Evolutionary conservation across 2,797 vertebrate genomes (phyloP).

Genomic region (Ceryle rudis): DNA sequence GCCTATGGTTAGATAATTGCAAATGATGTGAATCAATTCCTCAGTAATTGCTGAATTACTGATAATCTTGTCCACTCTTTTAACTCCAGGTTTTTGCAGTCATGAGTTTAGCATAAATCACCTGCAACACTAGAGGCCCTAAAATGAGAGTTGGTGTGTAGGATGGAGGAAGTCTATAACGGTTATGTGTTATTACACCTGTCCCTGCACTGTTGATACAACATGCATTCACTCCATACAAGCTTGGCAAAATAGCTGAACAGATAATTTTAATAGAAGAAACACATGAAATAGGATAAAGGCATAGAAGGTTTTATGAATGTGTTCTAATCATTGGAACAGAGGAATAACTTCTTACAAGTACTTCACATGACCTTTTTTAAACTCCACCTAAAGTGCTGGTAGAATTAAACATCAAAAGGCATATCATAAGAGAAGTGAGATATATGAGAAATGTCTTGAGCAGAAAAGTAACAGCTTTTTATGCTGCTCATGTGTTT

Average conservation of each 20-base stretch:
- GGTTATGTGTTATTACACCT: background rate
- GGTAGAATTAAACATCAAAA: background rate
- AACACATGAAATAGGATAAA: background rate
- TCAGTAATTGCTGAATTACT: background rate
- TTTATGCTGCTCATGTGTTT: background rate
- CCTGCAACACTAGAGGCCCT: background rate
- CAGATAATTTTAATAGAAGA: background rate
- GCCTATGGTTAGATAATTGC: background rate
- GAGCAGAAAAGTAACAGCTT: background rate
- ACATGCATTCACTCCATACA: background rate
- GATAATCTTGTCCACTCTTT: background rate
- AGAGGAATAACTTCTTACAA: background rate
- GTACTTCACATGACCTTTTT: background rate
- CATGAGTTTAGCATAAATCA: background rate
- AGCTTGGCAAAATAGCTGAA: background rate
- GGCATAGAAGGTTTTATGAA: background rate
- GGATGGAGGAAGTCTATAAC: background rate
- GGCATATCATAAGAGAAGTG: background rate
- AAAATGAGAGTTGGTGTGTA: background rate
- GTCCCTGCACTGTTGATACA: background rate
- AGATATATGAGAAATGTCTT: background rate
- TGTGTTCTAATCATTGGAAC: background rate
- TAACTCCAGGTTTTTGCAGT: background rate
- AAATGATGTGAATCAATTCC: background rate
- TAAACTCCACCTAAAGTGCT: background rate